phyloP scores from a whole-genome alignment of 2,113 vertebrate genomes.

The Peromyscus californicus region DNA sequence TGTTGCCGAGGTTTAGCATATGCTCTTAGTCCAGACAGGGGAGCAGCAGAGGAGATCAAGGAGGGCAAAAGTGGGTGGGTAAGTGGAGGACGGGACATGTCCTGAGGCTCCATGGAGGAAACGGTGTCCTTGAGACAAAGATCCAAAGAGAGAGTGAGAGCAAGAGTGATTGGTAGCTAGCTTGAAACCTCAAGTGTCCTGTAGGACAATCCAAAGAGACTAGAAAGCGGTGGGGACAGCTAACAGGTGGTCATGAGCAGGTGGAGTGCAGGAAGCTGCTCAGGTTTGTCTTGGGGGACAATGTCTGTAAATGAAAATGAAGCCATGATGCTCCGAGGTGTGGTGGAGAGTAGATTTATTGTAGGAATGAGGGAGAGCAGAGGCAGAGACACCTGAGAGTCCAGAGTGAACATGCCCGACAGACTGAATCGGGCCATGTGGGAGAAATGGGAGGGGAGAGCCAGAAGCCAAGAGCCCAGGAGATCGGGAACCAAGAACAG shows the following conservation, averaged over 20 bases:
- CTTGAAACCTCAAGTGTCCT: too few relatives aligned
- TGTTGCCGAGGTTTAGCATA: neutral
- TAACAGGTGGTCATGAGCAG: neutral
- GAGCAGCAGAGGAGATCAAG: neutral
- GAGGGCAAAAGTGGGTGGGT: neutral
- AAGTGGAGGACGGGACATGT: neutral
- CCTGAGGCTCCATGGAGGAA: neutral
- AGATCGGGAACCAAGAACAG: neutral
- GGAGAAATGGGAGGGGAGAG: neutral
- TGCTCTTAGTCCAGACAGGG: neutral
- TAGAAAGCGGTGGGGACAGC: neutral
- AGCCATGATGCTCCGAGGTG: rapidly evolving
- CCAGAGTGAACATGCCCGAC: neutral
- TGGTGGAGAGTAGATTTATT: neutral
- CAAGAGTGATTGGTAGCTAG: neutral
- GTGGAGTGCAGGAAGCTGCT: neutral
- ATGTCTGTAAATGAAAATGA: neutral
- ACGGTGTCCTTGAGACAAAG: neutral
- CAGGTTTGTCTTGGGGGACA: neutral
- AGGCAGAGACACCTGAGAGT: neutral
- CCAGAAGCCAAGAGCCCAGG: neutral
- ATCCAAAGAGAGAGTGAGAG: neutral
- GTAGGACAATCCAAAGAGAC: neutral
- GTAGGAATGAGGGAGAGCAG: neutral
- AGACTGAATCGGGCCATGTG: neutral